Base-by-base conservation (phyloP, 23 tunicate species). In the Styela plicata region DNA sequence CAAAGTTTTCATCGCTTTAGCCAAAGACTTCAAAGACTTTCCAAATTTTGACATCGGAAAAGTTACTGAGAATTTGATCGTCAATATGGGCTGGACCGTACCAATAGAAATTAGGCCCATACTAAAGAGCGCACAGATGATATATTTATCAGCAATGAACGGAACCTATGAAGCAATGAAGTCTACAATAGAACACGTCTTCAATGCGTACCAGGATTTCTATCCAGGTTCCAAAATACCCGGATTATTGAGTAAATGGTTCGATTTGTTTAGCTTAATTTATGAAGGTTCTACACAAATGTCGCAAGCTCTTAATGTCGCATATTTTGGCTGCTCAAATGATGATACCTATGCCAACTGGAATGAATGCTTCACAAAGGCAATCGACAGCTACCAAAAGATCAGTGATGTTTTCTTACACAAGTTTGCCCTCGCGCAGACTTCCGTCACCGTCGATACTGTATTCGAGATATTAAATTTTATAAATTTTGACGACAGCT, bases 201-300 rank as follows among this genome's bases (percentile, higher is more conserved):
- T 44, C 7, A 7, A 44, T 5, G 57, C 36, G 2, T 71, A 71
- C 34, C 5, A 71, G 7, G 3, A 16, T 29, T 16, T 7, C 16
- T 71, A 18, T 17, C 77, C 77, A 22, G 13, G 5, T 18, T 71
- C 77, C 32, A 29, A 71, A 71, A 28, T 71, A 21, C 77, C 77
- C 5, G 2, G 36, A 16, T 16, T 71, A 3, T 16, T n/a, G 3
- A 29, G 32, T 20, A 33, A 36, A 3, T 71, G 34, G 32, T 5
- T 71, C 5, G 77, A 27, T 3, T 71, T 44, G n/a, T n/a, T n/a
- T n/a, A n/a, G n/a, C n/a, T n/a, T n/a, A n/a, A n/a, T n/a, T n/a
- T n/a, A n/a, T n/a, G n/a, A n/a, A n/a, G n/a, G n/a, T n/a, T n/a
- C n/a, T n/a, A n/a, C n/a, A n/a, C n/a, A n/a, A n/a, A n/a, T n/a